Evolutionary conservation across 2,797 vertebrate genomes (phyloP).

Genomic region (Pangasius larnaudii): DNA sequence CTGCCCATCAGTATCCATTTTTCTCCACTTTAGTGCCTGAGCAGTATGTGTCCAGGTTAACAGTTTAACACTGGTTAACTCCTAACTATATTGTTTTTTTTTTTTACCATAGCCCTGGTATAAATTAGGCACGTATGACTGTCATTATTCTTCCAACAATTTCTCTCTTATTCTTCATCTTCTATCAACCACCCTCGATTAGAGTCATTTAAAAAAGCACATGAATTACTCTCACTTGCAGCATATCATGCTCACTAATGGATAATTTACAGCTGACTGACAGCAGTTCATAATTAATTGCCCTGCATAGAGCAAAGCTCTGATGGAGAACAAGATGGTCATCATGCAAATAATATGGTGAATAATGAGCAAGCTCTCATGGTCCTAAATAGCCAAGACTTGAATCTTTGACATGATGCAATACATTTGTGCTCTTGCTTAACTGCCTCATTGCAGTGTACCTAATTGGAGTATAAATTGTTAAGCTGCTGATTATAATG

Average conservation of each 20-base stretch:
- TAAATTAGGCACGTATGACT: too few species aligned
- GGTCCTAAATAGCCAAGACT: conserved; percentile 50
- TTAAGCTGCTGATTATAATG: conserved; percentile 35
- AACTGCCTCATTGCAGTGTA: conserved; percentile 44
- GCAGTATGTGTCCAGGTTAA: background rate
- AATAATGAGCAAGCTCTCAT: conserved; percentile 56
- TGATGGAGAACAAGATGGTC: conserved; percentile 47
- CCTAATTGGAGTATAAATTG: conserved; percentile 52
- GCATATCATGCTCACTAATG: conserved; percentile 59
- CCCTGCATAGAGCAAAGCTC: conserved; percentile 57
- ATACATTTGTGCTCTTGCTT: conserved; percentile 43
- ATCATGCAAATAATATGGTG: conserved; percentile 58
- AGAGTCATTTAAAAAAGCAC: conserved; percentile 56
- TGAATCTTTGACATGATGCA: conserved; percentile 47
- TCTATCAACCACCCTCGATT: conserved; percentile 29
- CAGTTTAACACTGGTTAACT: too few species aligned
- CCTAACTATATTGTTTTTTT: background rate
- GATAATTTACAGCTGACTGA: conserved; percentile 70
- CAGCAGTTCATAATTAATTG: conserved; percentile 62
- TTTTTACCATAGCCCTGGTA: background rate
- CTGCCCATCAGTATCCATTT: background rate
- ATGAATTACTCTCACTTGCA: conserved; percentile 63
- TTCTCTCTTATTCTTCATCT: background rate
- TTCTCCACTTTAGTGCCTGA: background rate
- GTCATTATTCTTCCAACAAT: background rate